Base-by-base conservation (phyloP, 2,888 invertebrate species). In the Atrina japonica region DNA sequence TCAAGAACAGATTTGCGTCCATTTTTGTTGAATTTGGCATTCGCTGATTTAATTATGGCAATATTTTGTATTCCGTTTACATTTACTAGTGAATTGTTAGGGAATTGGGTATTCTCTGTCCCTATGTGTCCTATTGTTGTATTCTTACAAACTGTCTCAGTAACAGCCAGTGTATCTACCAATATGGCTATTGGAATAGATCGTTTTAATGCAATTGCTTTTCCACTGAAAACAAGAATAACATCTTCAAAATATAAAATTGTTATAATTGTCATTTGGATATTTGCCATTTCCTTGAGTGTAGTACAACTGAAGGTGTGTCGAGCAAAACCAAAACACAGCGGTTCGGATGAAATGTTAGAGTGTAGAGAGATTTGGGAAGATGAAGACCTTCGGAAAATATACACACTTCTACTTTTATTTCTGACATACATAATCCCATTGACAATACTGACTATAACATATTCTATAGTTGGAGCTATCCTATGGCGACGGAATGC, bases 41-140 rank as follows among this genome's bases (percentile, higher is more conserved):
- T 96, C 52, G 96, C 97, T 40, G 97, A 97, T 89, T 94, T 97
- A 75, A 91, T 97, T 68, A 96, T 97, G 94, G 95, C 96, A 0
- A 88, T 96, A 30, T 95, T 97, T 85, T 97, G 97, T 91, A 95
- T 97, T 71, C 97, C 97, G 1, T 97, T 97, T 87, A 95, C 96
- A 1, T 96, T 91, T 81, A 91, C 91, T 9, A 86, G 84, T 81
- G 89, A 90, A 55, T 86, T 92, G 82, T 78, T 91, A 21, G 55
- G 67, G 5, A 83, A 88, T 40, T 92, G 92, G 92, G 85, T 92
- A 41, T 92, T 92, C 82, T 88, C 89, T 3, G 86, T 85, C 0
- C 87, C 88, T 41, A 91, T 92, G 88, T 92, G 92, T 79, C 91
- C 92, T 0, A 83, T 92, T n/a, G 92, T 91, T 58, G 90, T 88